Evolutionary conservation across 2,113 vertebrate species (phyloP), one percentile per base, ranked within the genome.

Genomic region (Perca schrenkii): DNA sequence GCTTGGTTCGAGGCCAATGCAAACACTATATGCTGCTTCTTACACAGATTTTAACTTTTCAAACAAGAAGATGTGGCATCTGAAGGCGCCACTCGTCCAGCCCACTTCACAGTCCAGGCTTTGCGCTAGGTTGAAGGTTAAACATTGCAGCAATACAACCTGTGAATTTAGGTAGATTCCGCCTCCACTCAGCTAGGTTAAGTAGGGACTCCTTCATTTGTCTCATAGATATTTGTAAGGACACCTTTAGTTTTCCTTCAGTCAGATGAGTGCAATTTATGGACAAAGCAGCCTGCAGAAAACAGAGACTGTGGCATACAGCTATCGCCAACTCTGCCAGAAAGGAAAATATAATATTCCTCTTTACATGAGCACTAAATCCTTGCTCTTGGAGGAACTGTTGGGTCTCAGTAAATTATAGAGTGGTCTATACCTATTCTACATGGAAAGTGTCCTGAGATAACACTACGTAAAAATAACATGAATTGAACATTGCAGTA

Each of bases 181-280:
- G 11, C 75, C 71, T 65, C 72, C 22, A 54, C 34, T 21, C 58
- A 21, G 68, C 31, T 14, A 3, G 12, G 53, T 16, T 34, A 60
- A 63, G 52, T 52, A 7, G 70, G 62, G 62, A 67, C 31, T 71
- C 47, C 68, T 46, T 40, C 69, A 85, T 60, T 6, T 2, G 62
- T 49, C 25, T 50, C 54, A 83, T 21, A 79, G 79, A 79, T 73
- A 75, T 72, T 56, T 66, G 7, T 7, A 12, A 68, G 47, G 34
- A 47, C 34, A 1, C 25, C 43, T 36, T 61, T 77, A 28, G 58
- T 76, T 58, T 60, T 63, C 53, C 12, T 22, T 53, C 64, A 50
- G 47, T 16, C 28, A 67, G 63, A 54, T 40, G 64, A 76, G 60
- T 36, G 10, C 56, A 63, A 28, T 75, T 52, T 11, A 54, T 31